A percentile compares a stretch with the other conserved stretches of the same genome.
Evolutionary conservation across 2,888 invertebrate genomes (phyloP).

Genomic region (Branchipolynoe longqiensis): DNA sequence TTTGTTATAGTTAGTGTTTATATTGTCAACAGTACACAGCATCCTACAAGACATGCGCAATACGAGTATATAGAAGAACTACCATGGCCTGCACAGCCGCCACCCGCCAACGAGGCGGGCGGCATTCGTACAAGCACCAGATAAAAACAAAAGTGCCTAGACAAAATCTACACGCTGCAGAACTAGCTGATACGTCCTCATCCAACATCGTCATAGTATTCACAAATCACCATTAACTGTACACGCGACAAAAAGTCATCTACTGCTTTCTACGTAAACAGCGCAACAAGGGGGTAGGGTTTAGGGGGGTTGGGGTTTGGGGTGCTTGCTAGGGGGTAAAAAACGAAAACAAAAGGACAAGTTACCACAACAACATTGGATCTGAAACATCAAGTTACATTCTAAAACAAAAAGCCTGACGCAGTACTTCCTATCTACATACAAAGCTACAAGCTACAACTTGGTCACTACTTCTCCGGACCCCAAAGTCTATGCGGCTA

Average conservation of each 20-base stretch:
- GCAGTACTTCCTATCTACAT: slow-evolving; percentile 35
- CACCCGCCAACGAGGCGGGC: not conserved
- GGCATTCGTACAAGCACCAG: not conserved
- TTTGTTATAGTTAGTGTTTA: slow-evolving; percentile 2
- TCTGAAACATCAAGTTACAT: slow-evolving; percentile 45
- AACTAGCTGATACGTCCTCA: not conserved
- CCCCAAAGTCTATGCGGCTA: slow-evolving; percentile 8
- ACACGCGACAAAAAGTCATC: slow-evolving; percentile 11
- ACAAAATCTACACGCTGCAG: not conserved
- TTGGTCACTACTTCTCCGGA: not conserved
- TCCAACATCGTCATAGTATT: not conserved
- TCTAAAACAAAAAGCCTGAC: slow-evolving; percentile 42
- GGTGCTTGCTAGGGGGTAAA: not conserved
- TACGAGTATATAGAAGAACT: not conserved
- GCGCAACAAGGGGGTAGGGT: slow-evolving; percentile 14
- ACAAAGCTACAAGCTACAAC: slow-evolving; percentile 18
- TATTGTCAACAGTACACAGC: not conserved
- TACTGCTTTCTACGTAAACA: not conserved
- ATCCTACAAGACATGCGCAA: not conserved
- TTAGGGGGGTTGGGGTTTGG: not conserved
- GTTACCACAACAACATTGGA: slow-evolving; percentile 52
- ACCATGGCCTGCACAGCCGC: not conserved
- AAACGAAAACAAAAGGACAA: slow-evolving; percentile 40
- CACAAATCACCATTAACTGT: slow-evolving; percentile 12
- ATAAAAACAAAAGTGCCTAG: not conserved